Base-by-base conservation (phyloP, 2,797 vertebrate genomes). In the Anguilla obscura region DNA sequence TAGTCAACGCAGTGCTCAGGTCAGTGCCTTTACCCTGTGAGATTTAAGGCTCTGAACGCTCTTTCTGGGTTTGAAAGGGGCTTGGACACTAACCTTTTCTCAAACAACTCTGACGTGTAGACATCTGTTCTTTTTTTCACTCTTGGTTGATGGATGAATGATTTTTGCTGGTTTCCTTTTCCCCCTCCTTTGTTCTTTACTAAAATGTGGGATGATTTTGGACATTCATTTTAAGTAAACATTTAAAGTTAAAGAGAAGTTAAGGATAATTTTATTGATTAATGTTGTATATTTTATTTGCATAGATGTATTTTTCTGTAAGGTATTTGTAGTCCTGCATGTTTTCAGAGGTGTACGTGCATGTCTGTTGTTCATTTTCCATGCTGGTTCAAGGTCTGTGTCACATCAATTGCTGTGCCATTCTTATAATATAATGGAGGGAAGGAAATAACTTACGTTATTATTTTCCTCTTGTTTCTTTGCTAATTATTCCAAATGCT, bases 21-120 rank as follows among this genome's bases (percentile, higher is more conserved):
- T 89, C 89, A 89, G 89, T 79, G 69, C 21, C 56, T 58, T 79
- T 63, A 27, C 40, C n/a, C 33, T 30, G 4, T 48, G 3, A 18
- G 3, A 27, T 66, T 87, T 69, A 60, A 83, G 58, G 18, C 45
- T 82, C 71, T 24, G 24, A 60, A 82, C 79, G 36, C 86, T 82
- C 52, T 87, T 21, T 9, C 60, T 86, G 40, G 60, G 40, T 86
- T 69, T 69, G 4, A 69, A 52, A 27, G 45, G 85, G 63, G 36
- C 30, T 63, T 60, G 33, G 79, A 84, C 18, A 84, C 50, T 87
- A 87, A 58, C 79, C 6, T 82, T 87, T 21, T 2, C 48, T 76
- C n/a, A 24, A 33, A 36, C 3, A 4, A 40, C 74, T 21, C 45
- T 82, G 45, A 14, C 9, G 9, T 69, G 40, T 82, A 48, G 36